phyloP scores from a whole-genome alignment of 2,888 invertebrate genomes.

The Cantharis rufa region DNA sequence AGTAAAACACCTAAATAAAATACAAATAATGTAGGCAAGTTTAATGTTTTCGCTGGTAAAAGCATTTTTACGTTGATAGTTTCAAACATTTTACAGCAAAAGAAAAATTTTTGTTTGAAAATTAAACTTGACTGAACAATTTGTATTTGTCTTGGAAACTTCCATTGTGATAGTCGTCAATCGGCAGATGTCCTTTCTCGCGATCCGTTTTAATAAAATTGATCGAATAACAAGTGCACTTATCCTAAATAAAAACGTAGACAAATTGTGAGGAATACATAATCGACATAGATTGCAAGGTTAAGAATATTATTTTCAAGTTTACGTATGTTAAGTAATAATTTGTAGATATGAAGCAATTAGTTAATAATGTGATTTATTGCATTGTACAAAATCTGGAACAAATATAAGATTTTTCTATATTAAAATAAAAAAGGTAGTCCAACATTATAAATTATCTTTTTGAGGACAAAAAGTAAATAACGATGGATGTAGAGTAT shows the following conservation, averaged over 20 bases:
- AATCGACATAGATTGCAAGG: neutral
- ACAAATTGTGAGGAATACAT: neutral
- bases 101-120: neutral
- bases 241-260: neutral
- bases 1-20: neutral
- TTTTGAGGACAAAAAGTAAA: slow-evolving; percentile 20
- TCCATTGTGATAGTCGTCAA: slow-evolving; percentile 2
- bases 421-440: neutral
- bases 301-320: neutral
- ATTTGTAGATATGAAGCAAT: neutral
- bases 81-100: neutral
- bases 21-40: neutral
- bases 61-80: neutral
- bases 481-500: slow-evolving; percentile 13
- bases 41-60: neutral
- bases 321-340: neutral
- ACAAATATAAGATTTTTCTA: neutral
- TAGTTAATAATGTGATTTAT: neutral
- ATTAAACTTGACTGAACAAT: slow-evolving; percentile 3
- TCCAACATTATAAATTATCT: slow-evolving; percentile 28
- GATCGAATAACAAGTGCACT: neutral
- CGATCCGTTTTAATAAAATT: slow-evolving; percentile 1
- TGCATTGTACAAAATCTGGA: neutral
- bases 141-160: neutral
- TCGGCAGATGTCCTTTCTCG: slow-evolving; percentile 1